A percentile compares a stretch with the other conserved stretches of the same genome.
phyloP scores from a whole-genome alignment of 2,888 invertebrate species.

The Lutraria lutraria region DNA sequence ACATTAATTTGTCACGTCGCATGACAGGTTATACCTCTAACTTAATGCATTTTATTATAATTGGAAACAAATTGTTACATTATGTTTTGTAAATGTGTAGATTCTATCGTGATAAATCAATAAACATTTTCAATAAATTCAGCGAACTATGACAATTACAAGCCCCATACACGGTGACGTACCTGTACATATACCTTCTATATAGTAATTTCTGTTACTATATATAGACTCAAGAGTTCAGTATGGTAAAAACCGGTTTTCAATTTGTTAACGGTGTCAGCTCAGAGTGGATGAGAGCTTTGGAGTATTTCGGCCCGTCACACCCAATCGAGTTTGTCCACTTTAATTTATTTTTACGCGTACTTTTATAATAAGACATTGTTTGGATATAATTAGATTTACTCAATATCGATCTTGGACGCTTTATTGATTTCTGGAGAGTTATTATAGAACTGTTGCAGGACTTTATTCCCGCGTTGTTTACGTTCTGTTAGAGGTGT shows the following conservation, averaged over 20 bases:
- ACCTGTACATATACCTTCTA: conserved; percentile 2
- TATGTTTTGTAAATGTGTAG: no score
- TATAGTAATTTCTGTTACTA: conserved; percentile 7
- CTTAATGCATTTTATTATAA: no score
- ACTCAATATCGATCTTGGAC: neutral
- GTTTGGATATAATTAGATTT: neutral
- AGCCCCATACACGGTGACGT: neutral
- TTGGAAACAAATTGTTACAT: no score
- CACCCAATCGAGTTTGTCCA: conserved; percentile 29
- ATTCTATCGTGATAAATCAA: no score
- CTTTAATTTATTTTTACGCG: neutral
- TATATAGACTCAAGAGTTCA: neutral
- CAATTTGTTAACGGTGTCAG: conserved; percentile 47
- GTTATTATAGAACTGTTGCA: neutral
- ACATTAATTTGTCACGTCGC: no score
- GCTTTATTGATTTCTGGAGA: neutral
- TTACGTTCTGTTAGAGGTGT: neutral
- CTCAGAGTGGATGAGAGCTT: neutral
- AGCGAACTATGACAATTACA: no score
- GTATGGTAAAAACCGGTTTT: conserved; percentile 70
- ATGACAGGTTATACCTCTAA: no score
- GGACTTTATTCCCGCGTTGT: neutral
- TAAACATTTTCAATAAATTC: no score
- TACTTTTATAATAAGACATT: neutral
- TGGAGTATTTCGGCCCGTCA: conserved; percentile 41